phyloP scores from a whole-genome alignment of 2,113 vertebrate genomes.

The Microtus oregoni region DNA sequence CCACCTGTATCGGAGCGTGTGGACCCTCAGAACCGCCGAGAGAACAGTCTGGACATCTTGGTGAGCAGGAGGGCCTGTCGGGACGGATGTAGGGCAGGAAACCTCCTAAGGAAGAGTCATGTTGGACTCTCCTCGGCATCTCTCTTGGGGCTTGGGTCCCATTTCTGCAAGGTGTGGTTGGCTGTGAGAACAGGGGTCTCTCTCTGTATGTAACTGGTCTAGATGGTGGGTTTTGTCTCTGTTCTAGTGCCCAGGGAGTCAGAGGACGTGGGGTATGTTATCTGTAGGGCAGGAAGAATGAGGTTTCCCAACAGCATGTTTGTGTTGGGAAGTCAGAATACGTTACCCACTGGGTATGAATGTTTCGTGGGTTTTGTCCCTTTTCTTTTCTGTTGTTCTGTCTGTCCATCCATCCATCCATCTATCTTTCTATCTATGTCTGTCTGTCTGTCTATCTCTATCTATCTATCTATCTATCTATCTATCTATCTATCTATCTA shows the following conservation, averaged over 20 bases:
- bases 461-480: neutral
- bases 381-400: neutral
- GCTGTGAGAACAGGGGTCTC: neutral
- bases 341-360: neutral
- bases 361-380: neutral
- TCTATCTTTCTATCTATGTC: neutral
- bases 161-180: neutral
- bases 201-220: neutral
- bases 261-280: too few relatives aligned
- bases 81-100: neutral
- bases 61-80: constrained; percentile 80
- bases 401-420: too few relatives aligned
- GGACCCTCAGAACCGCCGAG: constrained; percentile 86
- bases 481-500: neutral
- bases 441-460: too few relatives aligned
- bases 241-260: neutral
- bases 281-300: neutral
- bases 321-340: neutral
- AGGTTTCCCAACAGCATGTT: neutral
- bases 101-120: neutral
- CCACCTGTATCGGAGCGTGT: constrained; percentile 82
- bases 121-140: neutral
- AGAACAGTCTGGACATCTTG: constrained; percentile 89
- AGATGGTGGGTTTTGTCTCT: neutral
- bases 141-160: neutral